phyloP scores from a whole-genome alignment of 2,113 vertebrate genomes.

The Eudyptes chrysolophus region DNA sequence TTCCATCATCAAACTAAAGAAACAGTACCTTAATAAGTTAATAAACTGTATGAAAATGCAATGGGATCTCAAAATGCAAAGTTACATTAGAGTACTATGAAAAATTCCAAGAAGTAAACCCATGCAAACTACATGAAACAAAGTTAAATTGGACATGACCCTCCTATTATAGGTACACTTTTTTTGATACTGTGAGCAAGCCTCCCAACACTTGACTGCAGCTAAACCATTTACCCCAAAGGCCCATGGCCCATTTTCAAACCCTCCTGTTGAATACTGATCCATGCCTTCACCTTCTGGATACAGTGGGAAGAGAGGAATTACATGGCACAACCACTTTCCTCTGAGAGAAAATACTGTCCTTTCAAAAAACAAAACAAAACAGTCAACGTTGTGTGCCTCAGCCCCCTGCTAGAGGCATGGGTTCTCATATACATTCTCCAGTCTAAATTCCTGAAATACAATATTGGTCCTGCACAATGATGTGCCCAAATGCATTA shows the following conservation, averaged over 20 bases:
- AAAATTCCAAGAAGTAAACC: background rate
- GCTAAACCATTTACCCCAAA: background rate
- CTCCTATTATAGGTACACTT: background rate
- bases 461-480: background rate
- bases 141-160: background rate
- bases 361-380: background rate
- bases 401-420: background rate
- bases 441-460: background rate
- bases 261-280: background rate
- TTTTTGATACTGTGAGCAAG: rapidly evolving
- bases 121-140: background rate
- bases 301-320: background rate
- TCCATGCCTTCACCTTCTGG: background rate
- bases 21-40: background rate
- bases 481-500: background rate
- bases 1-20: background rate
- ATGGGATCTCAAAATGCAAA: background rate
- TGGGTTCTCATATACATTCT: background rate
- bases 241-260: background rate
- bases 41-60: background rate
- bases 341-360: background rate
- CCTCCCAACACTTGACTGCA: background rate
- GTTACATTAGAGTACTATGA: background rate
- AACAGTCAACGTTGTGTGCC: background rate
- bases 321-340: background rate